These are phyloP conservation scores for Steinernema hermaphroditum DNA, from an alignment of 2,888 invertebrate genomes.

Conservation along the genomic window DNA sequence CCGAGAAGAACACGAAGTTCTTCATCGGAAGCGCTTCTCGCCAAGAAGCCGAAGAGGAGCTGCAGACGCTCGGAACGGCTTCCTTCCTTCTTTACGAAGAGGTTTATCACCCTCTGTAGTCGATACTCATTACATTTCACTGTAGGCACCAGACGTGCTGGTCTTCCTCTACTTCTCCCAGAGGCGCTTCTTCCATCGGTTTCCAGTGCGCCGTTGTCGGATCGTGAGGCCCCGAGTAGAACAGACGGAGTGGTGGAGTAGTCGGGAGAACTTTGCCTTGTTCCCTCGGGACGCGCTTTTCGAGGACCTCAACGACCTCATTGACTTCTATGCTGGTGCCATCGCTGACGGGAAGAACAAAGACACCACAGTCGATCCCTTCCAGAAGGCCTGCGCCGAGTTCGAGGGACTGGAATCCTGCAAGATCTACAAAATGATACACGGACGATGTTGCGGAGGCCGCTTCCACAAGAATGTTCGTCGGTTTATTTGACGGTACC, in stretches of 20 bases:
- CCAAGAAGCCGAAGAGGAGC: background rate
- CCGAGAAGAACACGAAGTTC: background rate
- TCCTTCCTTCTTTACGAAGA: background rate
- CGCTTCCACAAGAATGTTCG: background rate
- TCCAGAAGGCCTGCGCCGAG: background rate
- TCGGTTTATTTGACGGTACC: no score
- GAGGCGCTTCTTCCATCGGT: background rate
- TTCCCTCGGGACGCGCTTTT: background rate
- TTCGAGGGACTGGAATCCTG: background rate
- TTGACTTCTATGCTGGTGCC: background rate
- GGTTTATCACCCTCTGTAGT: background rate
- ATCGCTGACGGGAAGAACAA: background rate
- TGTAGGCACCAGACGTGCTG: background rate
- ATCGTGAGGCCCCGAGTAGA: background rate
- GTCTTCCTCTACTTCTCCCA: background rate
- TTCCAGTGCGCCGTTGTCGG: background rate
- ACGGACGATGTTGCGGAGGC: conserved; percentile 1
- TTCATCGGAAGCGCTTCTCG: background rate
- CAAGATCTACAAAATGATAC: background rate
- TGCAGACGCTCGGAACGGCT: background rate
- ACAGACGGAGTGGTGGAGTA: background rate
- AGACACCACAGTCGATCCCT: background rate
- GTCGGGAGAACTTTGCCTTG: background rate
- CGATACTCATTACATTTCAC: background rate
- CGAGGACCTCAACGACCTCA: background rate